Percentiles rank a stretch among this genome's conserved stretches.
These are phyloP conservation scores for Gortyna flavago DNA, from an alignment of 2,888 invertebrate species.

Conservation along the genomic window DNA sequence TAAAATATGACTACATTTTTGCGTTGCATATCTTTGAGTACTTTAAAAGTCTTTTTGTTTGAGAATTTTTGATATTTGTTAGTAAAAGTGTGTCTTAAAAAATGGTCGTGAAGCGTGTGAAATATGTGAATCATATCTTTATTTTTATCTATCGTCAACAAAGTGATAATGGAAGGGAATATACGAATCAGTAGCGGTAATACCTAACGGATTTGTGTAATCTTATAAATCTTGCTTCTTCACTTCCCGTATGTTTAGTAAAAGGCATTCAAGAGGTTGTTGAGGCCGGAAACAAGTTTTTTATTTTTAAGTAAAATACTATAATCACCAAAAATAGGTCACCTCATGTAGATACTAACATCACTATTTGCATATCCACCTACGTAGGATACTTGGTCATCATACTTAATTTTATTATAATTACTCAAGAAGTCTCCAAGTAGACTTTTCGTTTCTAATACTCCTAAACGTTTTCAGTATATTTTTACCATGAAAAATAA, in stretches of 20 bases:
- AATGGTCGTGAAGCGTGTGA: constrained; percentile 21
- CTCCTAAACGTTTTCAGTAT: too few relatives aligned
- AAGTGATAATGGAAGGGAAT: constrained; percentile 39
- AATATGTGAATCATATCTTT: constrained; percentile 30
- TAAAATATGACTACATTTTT: constrained; percentile 52
- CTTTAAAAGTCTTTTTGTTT: constrained; percentile 24
- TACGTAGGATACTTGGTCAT: neutral
- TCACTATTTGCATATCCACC: neutral
- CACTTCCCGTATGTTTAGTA: neutral
- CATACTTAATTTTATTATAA: neutral
- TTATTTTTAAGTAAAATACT: neutral
- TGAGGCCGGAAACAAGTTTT: too few relatives aligned
- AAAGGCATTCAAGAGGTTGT: neutral
- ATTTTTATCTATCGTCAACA: constrained; percentile 35
- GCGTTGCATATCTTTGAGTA: constrained; percentile 32
- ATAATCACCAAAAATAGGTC: neutral
- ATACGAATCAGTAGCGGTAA: neutral
- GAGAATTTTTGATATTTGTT: constrained; percentile 5
- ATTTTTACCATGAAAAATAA: too few relatives aligned
- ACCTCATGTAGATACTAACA: too few relatives aligned
- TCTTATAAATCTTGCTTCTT: constrained; percentile 30
- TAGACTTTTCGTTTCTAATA: neutral
- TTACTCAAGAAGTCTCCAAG: neutral
- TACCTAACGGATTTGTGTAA: constrained; percentile 34
- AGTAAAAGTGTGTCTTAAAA: constrained; percentile 1